phyloP scores from a whole-genome alignment of 1,140 invertebrate species.

The Zaprionus ghesquierei region DNA sequence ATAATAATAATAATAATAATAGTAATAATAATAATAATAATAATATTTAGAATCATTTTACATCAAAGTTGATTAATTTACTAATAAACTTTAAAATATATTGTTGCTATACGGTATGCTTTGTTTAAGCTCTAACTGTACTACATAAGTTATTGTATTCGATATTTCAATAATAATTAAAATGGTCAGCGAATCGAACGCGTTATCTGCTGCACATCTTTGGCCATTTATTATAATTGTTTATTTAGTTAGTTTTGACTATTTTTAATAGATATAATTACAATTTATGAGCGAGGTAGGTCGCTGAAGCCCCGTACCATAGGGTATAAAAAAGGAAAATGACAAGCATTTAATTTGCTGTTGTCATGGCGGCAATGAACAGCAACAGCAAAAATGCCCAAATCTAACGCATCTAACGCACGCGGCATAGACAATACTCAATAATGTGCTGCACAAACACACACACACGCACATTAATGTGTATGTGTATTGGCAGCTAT shows the following conservation, averaged over 20 bases:
- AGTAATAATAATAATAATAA: too few relatives aligned
- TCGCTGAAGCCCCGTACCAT: background rate
- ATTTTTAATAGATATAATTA: constrained; percentile 22
- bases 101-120: too few relatives aligned
- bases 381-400: constrained; percentile 60
- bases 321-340: constrained; percentile 45
- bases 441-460: constrained; percentile 5
- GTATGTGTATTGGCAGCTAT: constrained; percentile 11
- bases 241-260: constrained; percentile 1
- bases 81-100: too few relatives aligned
- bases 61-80: too few relatives aligned
- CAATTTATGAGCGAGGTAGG: background rate
- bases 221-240: background rate
- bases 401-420: constrained; percentile 64
- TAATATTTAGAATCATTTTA: too few relatives aligned
- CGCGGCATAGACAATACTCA: constrained; percentile 41
- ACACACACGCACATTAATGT: constrained; percentile 25
- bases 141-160: background rate
- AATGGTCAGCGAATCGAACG: background rate
- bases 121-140: too few relatives aligned
- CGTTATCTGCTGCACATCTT: background rate
- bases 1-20: too few relatives aligned
- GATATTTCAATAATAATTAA: background rate
- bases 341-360: constrained; percentile 75
- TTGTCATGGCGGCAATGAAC: constrained; percentile 56